Conservation (phyloP, 2,113 vertebrate species). For the Anarrhichthys ocellatus region DNA sequence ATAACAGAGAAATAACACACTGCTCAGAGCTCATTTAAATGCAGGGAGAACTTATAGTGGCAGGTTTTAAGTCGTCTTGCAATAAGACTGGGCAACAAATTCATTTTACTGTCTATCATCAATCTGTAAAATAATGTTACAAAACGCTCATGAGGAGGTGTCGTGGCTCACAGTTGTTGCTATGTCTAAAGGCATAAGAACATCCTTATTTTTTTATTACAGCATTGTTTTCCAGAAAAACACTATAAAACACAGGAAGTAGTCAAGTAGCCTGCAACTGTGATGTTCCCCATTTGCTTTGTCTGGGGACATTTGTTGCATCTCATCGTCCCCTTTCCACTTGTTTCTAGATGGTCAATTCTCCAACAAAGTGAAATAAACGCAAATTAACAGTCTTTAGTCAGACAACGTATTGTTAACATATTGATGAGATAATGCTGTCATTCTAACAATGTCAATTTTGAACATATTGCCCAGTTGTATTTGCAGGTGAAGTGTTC, state of each 20-base stretch:
- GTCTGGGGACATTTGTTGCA: slow-evolving; percentile 4
- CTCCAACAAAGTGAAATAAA: background rate
- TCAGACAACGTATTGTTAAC: background rate
- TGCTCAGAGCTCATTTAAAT: background rate
- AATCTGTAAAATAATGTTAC: background rate
- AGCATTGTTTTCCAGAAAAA: background rate
- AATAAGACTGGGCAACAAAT: slow-evolving; percentile 1
- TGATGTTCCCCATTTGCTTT: background rate
- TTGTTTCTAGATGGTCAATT: background rate
- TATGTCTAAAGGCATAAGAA: background rate
- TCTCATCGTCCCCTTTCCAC: background rate
- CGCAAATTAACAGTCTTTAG: background rate
- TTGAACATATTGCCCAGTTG: background rate
- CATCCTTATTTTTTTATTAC: background rate
- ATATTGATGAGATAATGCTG: background rate
- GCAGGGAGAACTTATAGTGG: background rate
- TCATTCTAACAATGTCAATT: background rate
- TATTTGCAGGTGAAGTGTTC: background rate
- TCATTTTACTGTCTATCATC: background rate
- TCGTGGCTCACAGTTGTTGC: background rate
- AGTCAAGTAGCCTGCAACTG: background rate
- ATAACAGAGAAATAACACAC: background rate
- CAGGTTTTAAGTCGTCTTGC: background rate
- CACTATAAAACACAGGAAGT: background rate
- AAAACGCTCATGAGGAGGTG: background rate